Evolutionary conservation across 2,797 vertebrate species (phyloP), one percentile per base, ranked within the genome.

Genomic region (Eulemur rubriventer): DNA sequence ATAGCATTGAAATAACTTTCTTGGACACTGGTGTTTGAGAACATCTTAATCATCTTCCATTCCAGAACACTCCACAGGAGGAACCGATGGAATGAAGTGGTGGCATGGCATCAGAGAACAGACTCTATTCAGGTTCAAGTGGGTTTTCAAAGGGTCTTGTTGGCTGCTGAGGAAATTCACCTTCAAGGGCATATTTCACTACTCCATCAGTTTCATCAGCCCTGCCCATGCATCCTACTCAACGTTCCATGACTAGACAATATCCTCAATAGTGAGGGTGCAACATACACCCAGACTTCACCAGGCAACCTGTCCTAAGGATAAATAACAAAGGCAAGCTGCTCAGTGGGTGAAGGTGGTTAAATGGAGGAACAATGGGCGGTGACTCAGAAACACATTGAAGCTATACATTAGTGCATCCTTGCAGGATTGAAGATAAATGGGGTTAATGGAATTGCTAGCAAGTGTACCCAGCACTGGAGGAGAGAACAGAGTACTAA

Each of bases 401-500:
- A 79, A 86, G 17, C 38, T 84, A 2, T 61, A 41, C 6, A n/a
- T 87, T 13, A 75, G n/a, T 24, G 3, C 11, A 82, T 75, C 35
- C 33, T 61, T 55, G 63, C 0, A 14, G 35, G 12, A 41, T 1
- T 61, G 24, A 76, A 76, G 30, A 72, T 16, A n/a, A 55, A 72
- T 67, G 46, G 16, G 38, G 24, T 1, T 13, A 43, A 35, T 43
- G 26, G 24, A 92, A 78, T 89, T 43, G 4, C 16, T 14, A 69
- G 41, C 2, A 46, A 57, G 11, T 55, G 16, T 48, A 46, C 5
- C 41, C 30, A 80, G 22, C 82, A 89, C 7, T 57, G 63, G 50
- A 59, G 89, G 55, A 82, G 30, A 84, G 61, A 90, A 87, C 55
- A 93, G 26, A 93, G 50, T 76, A 55, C 38, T 41, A 28, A 50